A percentile compares a stretch with the other conserved stretches of the same genome.
Evolutionary conservation across 2,113 vertebrate species (phyloP).

Genomic region (Clinocottus analis): DNA sequence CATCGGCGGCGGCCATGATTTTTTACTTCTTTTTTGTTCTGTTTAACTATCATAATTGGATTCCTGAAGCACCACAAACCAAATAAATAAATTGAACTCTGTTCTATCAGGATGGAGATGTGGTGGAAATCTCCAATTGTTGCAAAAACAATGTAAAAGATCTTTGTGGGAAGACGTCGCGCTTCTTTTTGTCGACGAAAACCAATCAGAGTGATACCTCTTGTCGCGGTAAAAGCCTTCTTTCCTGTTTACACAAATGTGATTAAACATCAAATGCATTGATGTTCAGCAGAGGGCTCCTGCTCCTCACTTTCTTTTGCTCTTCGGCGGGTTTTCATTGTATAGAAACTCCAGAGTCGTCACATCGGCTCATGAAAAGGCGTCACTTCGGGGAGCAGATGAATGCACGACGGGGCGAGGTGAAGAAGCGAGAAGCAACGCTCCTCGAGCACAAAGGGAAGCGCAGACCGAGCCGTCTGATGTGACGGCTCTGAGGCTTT

Average conservation of each 20-base stretch:
- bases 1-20: background rate
- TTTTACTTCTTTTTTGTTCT: background rate
- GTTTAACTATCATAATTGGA: too few species aligned
- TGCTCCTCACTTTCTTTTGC: constrained; percentile 7
- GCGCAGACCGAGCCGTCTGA: constrained; percentile 37
- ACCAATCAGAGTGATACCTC: background rate
- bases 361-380: constrained; percentile 52
- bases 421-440: constrained; percentile 33
- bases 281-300: constrained; percentile 11
- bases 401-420: constrained; percentile 34
- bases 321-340: constrained; percentile 24
- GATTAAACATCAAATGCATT: background rate
- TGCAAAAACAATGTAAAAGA: too few species aligned
- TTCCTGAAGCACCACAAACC: constrained; percentile 20
- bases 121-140: constrained; percentile 33
- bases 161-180: too few species aligned
- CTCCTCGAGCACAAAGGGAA: constrained; percentile 41
- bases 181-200: background rate
- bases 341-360: constrained; percentile 37
- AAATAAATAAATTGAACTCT: constrained; percentile 1
- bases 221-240: background rate
- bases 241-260: background rate
- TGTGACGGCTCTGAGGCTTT: constrained; percentile 34
- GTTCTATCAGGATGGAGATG: constrained; percentile 13
- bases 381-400: constrained; percentile 48